Percentiles rank a stretch among this genome's conserved stretches.
Evolutionary conservation across 2,113 vertebrate species (phyloP).

Genomic region (Cyprinodon tularosa): DNA sequence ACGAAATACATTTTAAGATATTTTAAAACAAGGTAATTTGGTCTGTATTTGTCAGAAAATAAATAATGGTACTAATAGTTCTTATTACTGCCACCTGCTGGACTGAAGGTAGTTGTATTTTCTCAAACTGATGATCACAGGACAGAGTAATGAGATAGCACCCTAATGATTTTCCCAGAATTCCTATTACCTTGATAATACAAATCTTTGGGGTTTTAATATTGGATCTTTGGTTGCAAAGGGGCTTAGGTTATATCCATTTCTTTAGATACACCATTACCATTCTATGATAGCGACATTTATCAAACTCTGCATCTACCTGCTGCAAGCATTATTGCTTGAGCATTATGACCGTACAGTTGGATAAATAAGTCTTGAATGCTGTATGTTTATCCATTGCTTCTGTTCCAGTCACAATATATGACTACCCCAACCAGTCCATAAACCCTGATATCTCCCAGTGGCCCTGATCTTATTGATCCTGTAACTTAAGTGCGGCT

Average conservation of each 20-base stretch:
- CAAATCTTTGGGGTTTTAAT: too few species aligned
- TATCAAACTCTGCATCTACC: slow-evolving; percentile 10
- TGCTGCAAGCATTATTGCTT: background rate
- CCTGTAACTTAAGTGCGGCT: slow-evolving; percentile 12
- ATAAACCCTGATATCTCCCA: background rate
- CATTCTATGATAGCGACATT: slow-evolving; percentile 3
- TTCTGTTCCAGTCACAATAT: slow-evolving; percentile 1
- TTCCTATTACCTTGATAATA: too few species aligned
- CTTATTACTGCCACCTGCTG: too few species aligned
- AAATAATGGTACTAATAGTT: too few species aligned
- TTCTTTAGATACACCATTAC: slow-evolving; percentile 11
- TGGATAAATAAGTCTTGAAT: background rate
- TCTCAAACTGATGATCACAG: too few species aligned
- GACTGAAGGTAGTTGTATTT: too few species aligned
- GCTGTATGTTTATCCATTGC: background rate
- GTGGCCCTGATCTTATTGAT: slow-evolving; percentile 34
- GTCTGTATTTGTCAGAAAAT: too few species aligned
- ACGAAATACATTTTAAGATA: too few species aligned
- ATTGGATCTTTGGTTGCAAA: too few species aligned
- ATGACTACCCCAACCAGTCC: slow-evolving; percentile 20
- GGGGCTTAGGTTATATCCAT: background rate
- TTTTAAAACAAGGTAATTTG: too few species aligned
- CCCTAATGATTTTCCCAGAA: too few species aligned
- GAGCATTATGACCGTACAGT: background rate
- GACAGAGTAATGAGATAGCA: too few species aligned